Evolutionary conservation across 92 coral and sea anemone genomes (phyloP), one percentile per base, ranked within the genome.

Genomic region (Isaurus tuberculatus): DNA sequence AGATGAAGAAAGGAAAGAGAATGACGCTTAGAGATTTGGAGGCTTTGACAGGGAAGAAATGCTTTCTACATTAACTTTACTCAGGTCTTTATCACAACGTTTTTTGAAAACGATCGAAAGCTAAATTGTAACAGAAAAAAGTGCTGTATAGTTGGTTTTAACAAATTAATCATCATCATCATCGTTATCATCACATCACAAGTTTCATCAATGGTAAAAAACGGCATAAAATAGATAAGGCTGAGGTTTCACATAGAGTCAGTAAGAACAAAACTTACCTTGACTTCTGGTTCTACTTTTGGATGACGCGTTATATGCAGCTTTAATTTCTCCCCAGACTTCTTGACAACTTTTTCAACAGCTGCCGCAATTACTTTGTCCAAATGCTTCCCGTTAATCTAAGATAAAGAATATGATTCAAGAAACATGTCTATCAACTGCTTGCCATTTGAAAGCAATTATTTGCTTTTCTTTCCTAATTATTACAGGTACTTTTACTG

Each of bases 381-480:
- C 72, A 96, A 89, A 48, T 94, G 98, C 78, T 96, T 96, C 2
- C 98, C 99, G 83, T 96, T 96, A 75, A 96, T 91, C 99, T 96
- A 33, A 30, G 65, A 67, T n/a, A 27, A 86, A 36, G 5, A 27
- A 10, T 27, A 63, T 27, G 66, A 9, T 77, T 44, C 16, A 26
- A 22, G 13, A 5, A 11, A 2, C 8, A 1, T 10, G 15, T 22
- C 42, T 27, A 63, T 19, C 49, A 19, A 36, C 15, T 33, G 48
- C 51, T 10, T 36, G 2, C 58, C 19, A 19, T 49, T 49, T 49
- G 22, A 49, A 55, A 17, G 63, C 26, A 4, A n/a, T 55, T 4
- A 1, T 19, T 19, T 55, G 7, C 27, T 55, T 9, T 20, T 9
- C 23, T 19, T 19, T 10, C n/a, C 63, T 17, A 8, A n/a, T 22